These are phyloP conservation scores for Lepidochitona cinerea DNA, from an alignment of 2,888 invertebrate species.

Conservation along the genomic window DNA sequence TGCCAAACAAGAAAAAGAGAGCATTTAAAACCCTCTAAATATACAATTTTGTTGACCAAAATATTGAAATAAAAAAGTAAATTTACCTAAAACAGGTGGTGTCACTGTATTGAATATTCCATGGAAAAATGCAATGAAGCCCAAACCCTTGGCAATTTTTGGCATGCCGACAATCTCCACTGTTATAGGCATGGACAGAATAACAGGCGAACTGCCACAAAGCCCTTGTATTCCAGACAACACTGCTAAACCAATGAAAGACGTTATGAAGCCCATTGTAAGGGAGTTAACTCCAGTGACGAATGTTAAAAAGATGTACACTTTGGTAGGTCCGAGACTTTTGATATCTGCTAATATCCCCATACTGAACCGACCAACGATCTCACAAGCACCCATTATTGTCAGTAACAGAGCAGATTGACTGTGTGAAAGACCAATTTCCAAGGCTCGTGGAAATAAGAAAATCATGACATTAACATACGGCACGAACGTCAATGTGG, in stretches of 20 bases:
- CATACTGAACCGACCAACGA: not conserved
- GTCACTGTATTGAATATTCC: not conserved
- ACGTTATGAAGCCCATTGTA: not conserved
- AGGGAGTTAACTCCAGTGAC: not conserved
- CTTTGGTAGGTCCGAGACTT: not conserved
- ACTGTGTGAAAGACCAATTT: not conserved
- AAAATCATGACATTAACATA: not conserved
- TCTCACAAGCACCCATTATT: not conserved
- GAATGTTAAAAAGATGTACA: not conserved
- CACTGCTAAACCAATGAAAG: not conserved
- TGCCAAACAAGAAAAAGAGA: no score
- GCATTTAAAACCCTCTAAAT: not conserved
- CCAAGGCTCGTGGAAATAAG: not conserved
- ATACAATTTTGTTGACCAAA: not conserved
- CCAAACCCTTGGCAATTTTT: not conserved
- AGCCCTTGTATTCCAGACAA: not conserved
- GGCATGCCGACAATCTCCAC: not conserved
- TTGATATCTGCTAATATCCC: not conserved
- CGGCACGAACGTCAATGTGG: not conserved
- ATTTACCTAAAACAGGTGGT: not conserved
- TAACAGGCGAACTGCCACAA: not conserved
- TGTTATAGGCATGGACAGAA: not conserved
- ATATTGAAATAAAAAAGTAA: not conserved
- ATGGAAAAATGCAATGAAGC: not conserved
- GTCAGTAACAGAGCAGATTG: not conserved